Evolutionary conservation across 2,113 vertebrate species (phyloP).

Genomic region (Cebidichthys violaceus): DNA sequence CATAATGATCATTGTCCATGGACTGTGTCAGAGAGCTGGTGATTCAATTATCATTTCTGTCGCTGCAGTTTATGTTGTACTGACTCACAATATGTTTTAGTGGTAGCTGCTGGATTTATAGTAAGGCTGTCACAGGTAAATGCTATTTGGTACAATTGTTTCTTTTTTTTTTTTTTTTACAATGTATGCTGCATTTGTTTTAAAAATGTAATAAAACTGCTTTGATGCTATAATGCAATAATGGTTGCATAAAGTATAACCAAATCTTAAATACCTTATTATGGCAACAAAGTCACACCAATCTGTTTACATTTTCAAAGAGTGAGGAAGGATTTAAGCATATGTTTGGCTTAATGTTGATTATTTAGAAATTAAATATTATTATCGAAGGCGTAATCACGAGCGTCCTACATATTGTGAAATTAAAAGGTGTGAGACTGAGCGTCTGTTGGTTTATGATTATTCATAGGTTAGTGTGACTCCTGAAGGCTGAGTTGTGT

Average conservation of each 20-base stretch:
- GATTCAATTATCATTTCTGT: constrained; percentile 45
- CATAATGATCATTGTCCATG: too few relatives aligned
- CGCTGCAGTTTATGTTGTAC: constrained; percentile 16
- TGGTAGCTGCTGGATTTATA: background rate
- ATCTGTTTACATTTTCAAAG: constrained; percentile 10
- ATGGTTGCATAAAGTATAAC: background rate
- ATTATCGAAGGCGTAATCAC: background rate
- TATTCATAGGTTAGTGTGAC: constrained; percentile 6
- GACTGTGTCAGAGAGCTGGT: constrained; percentile 17
- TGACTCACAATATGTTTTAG: constrained; percentile 33
- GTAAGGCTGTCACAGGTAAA: constrained; percentile 3
- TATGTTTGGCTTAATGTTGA: constrained; percentile 2
- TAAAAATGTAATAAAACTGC: background rate
- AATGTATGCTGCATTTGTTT: background rate
- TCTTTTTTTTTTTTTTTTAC: too few relatives aligned
- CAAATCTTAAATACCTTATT: background rate
- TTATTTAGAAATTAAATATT: background rate
- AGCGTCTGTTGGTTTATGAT: background rate
- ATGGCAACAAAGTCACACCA: background rate
- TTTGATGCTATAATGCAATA: constrained; percentile 30
- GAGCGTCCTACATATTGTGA: background rate
- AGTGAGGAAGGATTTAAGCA: background rate
- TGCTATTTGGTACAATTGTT: background rate
- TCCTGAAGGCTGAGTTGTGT: background rate
- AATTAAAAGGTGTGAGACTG: background rate